Conservation (phyloP, 2,888 invertebrate genomes). For the Aphidius colemani region DNA sequence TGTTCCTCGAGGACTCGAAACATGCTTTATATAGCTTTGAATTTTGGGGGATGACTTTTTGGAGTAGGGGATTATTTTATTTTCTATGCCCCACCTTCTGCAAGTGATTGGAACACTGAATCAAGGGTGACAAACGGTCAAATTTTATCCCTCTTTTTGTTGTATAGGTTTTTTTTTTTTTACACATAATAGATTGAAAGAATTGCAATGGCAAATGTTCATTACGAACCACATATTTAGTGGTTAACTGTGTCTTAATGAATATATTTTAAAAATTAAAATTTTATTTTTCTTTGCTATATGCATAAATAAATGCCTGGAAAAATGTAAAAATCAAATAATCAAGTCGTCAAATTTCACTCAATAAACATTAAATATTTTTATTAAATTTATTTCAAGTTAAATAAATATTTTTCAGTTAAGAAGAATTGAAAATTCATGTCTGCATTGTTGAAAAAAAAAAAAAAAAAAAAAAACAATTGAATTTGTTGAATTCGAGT, state of each 20-base stretch:
- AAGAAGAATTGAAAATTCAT: too few species aligned
- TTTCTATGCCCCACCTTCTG: conserved; percentile 38
- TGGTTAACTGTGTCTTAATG: neutral
- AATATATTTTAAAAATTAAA: neutral
- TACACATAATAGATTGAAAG: neutral
- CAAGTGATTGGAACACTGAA: conserved; percentile 46
- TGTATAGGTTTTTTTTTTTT: conserved; percentile 8
- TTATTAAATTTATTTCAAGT: too few species aligned
- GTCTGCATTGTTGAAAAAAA: neutral
- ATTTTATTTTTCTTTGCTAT: too few species aligned
- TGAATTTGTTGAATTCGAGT: neutral
- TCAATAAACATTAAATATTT: too few species aligned
- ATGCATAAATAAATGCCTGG: too few species aligned
- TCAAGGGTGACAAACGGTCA: conserved; percentile 19
- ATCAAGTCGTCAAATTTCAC: too few species aligned
- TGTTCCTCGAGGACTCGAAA: conserved; percentile 6
- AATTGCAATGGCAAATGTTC: neutral
- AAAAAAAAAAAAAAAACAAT: too few species aligned
- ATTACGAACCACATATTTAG: neutral
- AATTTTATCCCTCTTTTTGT: neutral
- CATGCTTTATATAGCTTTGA: conserved; percentile 22
- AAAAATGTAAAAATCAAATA: too few species aligned
- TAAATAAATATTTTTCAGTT: too few species aligned
- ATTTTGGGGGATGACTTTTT: conserved; percentile 32
- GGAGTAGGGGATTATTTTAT: conserved; percentile 30